Evolutionary conservation across 2,113 vertebrate genomes (phyloP).

Genomic region (Cygnus atratus): DNA sequence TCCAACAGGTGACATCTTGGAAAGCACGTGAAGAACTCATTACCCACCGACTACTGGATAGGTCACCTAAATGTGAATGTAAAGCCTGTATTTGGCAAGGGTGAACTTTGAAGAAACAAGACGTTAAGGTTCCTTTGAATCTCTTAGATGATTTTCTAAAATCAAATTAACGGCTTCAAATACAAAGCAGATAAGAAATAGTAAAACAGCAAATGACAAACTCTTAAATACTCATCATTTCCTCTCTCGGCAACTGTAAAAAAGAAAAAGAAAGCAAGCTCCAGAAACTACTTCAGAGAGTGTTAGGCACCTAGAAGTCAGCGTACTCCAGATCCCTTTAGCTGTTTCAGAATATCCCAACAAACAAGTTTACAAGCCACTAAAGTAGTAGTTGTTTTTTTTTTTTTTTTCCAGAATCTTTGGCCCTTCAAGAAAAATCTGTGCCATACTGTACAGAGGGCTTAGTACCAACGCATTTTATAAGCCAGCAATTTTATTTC

Average conservation of each 20-base stretch:
- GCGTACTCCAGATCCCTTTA: not conserved
- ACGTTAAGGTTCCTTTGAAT: not conserved
- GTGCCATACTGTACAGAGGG: not conserved
- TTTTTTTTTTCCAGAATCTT: not conserved
- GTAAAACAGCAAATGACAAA: not conserved
- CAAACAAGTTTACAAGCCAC: not conserved
- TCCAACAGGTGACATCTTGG: not conserved
- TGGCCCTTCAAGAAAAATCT: not conserved
- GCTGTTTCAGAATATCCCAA: not conserved
- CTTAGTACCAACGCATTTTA: not conserved
- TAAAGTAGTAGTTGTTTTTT: no score
- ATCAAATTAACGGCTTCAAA: not conserved
- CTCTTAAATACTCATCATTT: not conserved
- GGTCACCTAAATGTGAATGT: not conserved
- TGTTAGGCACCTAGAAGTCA: not conserved
- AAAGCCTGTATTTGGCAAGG: not conserved
- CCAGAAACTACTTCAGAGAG: not conserved
- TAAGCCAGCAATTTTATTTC: not conserved
- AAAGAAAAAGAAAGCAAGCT: not conserved
- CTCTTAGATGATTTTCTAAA: not conserved
- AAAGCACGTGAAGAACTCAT: not conserved
- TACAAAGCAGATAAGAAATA: not conserved
- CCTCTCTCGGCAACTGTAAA: not conserved
- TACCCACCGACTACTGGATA: not conserved
- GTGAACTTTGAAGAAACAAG: not conserved